Evolutionary conservation across 2,888 invertebrate genomes (phyloP).

Genomic region (Aphidius colemani): DNA sequence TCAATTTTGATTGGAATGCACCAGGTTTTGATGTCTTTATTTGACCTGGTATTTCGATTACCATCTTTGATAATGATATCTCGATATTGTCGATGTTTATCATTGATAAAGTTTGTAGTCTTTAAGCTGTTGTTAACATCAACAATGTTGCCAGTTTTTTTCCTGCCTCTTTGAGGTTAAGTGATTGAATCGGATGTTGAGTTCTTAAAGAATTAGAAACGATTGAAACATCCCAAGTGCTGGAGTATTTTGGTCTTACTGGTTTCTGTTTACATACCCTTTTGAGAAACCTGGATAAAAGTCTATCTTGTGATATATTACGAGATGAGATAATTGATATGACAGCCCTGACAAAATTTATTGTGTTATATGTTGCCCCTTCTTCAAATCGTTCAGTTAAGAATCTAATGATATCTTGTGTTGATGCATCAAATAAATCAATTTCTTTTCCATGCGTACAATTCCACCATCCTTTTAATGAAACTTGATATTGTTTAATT

Average conservation of each 20-base stretch:
- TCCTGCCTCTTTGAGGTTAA: constrained; percentile 24
- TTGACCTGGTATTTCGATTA: constrained; percentile 29
- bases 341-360: constrained; percentile 23
- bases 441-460: not conserved
- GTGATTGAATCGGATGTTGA: constrained; percentile 4
- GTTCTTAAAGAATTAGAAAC: constrained; percentile 20
- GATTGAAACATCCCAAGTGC: constrained; percentile 27
- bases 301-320: constrained; percentile 15
- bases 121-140: constrained; percentile 31
- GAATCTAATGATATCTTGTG: constrained; percentile 6
- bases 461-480: constrained; percentile 8
- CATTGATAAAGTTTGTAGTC: constrained; percentile 29
- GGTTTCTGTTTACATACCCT: constrained; percentile 26
- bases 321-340: constrained; percentile 22
- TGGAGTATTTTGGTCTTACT: constrained; percentile 21
- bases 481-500: constrained; percentile 17
- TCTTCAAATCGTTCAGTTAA: constrained; percentile 15
- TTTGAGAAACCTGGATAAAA: constrained; percentile 23
- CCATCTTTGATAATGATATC: constrained; percentile 11
- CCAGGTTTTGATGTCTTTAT: constrained; percentile 30
- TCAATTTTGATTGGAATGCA: constrained; percentile 25
- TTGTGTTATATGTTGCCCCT: constrained; percentile 25
- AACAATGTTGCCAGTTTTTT: constrained; percentile 28
- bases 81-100: constrained; percentile 30
- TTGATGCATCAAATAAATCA: constrained; percentile 1